Evolutionary conservation across 2,113 vertebrate species (phyloP).

Genomic region (Osmerus mordax): DNA sequence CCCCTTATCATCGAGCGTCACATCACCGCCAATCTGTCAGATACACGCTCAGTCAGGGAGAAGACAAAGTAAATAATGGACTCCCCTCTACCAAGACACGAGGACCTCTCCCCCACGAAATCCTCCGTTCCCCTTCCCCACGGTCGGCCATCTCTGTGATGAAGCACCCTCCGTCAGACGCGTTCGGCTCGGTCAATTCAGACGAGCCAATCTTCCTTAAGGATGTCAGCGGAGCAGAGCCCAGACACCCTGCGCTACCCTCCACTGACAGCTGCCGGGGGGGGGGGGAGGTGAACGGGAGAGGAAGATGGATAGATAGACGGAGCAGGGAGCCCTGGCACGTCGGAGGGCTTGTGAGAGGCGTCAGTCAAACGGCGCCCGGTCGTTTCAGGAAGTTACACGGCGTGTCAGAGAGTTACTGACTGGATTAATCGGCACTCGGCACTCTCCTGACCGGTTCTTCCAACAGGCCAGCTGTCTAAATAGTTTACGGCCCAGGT

Average conservation of each 20-base stretch:
- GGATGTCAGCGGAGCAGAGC: constrained; percentile 25
- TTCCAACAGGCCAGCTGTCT: constrained; percentile 7
- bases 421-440: constrained; percentile 14
- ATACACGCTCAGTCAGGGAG: constrained; percentile 14
- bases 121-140: background rate
- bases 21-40: constrained; percentile 29
- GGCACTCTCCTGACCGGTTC: background rate
- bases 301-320: constrained; percentile 34
- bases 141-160: constrained; percentile 1
- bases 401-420: constrained; percentile 5
- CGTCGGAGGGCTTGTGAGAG: constrained; percentile 30
- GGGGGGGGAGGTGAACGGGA: constrained; percentile 6
- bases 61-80: constrained; percentile 25
- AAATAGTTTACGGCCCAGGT: constrained; percentile 8
- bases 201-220: constrained; percentile 42
- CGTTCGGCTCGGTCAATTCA: constrained; percentile 22
- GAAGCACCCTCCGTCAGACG: constrained; percentile 13
- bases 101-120: background rate
- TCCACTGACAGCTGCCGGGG: constrained; percentile 35
- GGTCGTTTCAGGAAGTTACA: background rate
- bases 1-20: constrained; percentile 15
- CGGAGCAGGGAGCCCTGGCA: constrained; percentile 15
- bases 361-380: constrained; percentile 24
- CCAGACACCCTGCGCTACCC: constrained; percentile 16
- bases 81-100: background rate